A percentile compares a stretch with the other conserved stretches of the same genome.
These are phyloP conservation scores for Rhinogobius similis DNA, from an alignment of 2,113 vertebrate species.

Conservation along the genomic window DNA sequence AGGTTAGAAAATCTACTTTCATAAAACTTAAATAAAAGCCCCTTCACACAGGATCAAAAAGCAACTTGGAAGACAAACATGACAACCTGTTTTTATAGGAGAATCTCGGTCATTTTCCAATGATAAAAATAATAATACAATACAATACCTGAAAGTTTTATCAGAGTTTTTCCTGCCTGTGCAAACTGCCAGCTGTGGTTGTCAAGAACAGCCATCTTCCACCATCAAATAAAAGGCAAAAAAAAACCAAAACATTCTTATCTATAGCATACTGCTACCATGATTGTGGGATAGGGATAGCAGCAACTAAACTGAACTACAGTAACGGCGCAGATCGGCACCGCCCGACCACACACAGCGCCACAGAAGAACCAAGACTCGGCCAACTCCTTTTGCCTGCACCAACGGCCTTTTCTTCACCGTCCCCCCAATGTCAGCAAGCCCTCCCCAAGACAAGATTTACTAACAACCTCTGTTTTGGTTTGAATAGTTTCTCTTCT, in stretches of 20 bases:
- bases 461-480: constrained; percentile 66
- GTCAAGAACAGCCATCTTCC: constrained; percentile 70
- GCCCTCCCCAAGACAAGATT: constrained; percentile 72
- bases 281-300: constrained; percentile 25
- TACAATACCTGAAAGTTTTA: constrained; percentile 71
- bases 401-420: constrained; percentile 61
- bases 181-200: constrained; percentile 77
- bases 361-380: constrained; percentile 44
- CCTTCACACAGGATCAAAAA: background rate
- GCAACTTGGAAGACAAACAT: background rate
- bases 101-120: background rate
- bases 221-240: constrained; percentile 13
- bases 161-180: constrained; percentile 68
- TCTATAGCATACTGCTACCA: background rate
- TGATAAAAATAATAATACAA: background rate
- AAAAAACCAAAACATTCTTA: constrained; percentile 8
- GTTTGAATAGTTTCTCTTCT: constrained; percentile 59
- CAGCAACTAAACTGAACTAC: constrained; percentile 31
- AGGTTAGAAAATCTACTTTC: background rate
- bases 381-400: constrained; percentile 58
- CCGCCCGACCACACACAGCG: constrained; percentile 62
- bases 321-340: constrained; percentile 42
- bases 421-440: constrained; percentile 41
- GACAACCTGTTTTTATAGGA: background rate
- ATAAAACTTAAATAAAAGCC: background rate